phyloP scores from a whole-genome alignment of 1,140 invertebrate genomes.

The Lordiphosa stackelbergi region DNA sequence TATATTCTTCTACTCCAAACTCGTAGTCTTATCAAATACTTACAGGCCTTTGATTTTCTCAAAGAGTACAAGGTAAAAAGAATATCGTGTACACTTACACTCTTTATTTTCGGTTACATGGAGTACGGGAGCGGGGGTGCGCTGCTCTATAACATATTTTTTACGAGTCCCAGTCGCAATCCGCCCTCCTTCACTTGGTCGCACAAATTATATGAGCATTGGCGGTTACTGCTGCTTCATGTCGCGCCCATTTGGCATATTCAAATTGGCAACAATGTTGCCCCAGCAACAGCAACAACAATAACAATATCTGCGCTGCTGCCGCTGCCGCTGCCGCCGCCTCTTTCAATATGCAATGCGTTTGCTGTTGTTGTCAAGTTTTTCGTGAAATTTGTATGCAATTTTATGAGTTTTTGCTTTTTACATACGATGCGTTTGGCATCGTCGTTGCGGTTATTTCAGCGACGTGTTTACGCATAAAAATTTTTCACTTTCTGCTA shows the following conservation, averaged over 20 bases:
- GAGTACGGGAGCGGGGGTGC: too few species aligned
- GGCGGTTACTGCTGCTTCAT: too few species aligned
- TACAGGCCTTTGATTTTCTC: too few species aligned
- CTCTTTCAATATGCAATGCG: conserved; percentile 45
- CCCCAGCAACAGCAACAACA: conserved; percentile 23
- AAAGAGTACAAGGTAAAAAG: too few species aligned
- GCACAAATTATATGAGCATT: conserved; percentile 43
- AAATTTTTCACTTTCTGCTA: conserved; percentile 36
- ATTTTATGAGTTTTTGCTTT: conserved; percentile 52
- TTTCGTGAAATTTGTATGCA: conserved; percentile 54
- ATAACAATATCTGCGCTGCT: conserved; percentile 28
- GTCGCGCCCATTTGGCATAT: conserved; percentile 43
- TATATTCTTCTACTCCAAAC: too few species aligned
- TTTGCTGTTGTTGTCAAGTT: conserved; percentile 32
- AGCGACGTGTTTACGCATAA: conserved; percentile 63
- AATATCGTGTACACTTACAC: too few species aligned
- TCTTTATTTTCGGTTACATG: too few species aligned
- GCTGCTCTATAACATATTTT: conserved; percentile 3
- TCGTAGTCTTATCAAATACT: too few species aligned
- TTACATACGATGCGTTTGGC: conserved; percentile 28
- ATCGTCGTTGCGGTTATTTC: conserved; percentile 50
- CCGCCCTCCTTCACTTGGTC: conserved; percentile 23
- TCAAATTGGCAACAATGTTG: conserved; percentile 46
- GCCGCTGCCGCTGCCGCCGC: conserved; percentile 5
- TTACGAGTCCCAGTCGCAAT: too few species aligned